Evolutionary conservation across 2,797 vertebrate species (phyloP).

Genomic region (Perodicticus potto): DNA sequence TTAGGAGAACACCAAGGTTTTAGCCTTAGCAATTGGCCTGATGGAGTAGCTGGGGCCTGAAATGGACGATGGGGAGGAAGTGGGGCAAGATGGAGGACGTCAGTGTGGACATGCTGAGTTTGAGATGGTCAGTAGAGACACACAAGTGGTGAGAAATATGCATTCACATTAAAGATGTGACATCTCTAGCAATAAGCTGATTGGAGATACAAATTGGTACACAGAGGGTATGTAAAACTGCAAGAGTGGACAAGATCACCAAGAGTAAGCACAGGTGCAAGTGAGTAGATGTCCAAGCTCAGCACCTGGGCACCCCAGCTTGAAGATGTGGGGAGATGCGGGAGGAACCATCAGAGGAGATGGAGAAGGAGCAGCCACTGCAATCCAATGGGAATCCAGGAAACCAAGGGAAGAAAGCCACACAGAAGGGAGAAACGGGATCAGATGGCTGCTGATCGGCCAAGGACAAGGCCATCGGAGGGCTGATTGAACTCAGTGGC

Average conservation of each 20-base stretch:
- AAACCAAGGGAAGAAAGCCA: not conserved
- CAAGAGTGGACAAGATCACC: not conserved
- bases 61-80: too few relatives aligned
- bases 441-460: not conserved
- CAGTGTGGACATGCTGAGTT: not conserved
- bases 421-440: not conserved
- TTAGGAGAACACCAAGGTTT: not conserved
- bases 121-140: not conserved
- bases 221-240: not conserved
- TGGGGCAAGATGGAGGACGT: not conserved
- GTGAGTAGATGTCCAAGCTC: not conserved
- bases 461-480: not conserved
- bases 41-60: not conserved
- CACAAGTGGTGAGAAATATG: not conserved
- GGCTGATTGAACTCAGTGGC: not conserved
- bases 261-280: not conserved
- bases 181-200: not conserved
- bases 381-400: not conserved
- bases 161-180: not conserved
- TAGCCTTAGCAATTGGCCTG: not conserved
- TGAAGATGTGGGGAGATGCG: not conserved
- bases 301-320: not conserved
- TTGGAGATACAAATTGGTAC: not conserved
- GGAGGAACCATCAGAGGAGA: not conserved
- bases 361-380: not conserved